Evolutionary conservation across 92 coral and sea anemone species (phyloP).

Genomic region (Zoanthus sociatus): DNA sequence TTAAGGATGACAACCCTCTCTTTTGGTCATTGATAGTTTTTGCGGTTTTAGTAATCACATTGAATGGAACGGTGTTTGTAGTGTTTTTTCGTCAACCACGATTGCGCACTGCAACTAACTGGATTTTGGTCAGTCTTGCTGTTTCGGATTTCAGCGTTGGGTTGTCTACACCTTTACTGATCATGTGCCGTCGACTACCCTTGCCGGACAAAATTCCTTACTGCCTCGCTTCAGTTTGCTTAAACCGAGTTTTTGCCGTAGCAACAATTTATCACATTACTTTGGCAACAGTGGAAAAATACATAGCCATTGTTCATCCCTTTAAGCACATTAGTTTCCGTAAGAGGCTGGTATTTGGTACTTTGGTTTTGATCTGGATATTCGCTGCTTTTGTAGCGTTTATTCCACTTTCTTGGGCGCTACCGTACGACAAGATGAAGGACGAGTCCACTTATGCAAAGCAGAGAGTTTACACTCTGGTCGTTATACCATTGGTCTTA

Average conservation of each 20-base stretch:
- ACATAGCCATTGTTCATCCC: constrained; percentile 78
- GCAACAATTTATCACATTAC: constrained; percentile 78
- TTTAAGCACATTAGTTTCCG: constrained; percentile 69
- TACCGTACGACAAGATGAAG: background rate
- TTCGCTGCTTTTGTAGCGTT: constrained; percentile 63
- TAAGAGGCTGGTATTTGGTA: constrained; percentile 52
- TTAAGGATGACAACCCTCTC: background rate
- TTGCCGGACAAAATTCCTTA: background rate
- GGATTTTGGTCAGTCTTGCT: constrained; percentile 47
- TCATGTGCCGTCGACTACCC: background rate
- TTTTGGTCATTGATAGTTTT: background rate
- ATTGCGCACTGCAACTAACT: constrained; percentile 34
- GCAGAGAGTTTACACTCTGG: constrained; percentile 62
- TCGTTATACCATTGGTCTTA: constrained; percentile 55
- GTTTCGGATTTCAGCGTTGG: constrained; percentile 32
- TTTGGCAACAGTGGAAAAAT: constrained; percentile 76
- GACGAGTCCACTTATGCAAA: constrained; percentile 19
- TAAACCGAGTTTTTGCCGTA: constrained; percentile 49
- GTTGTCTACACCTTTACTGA: constrained; percentile 9
- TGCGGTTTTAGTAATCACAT: background rate
- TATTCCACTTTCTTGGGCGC: constrained; percentile 65
- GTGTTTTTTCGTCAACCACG: constrained; percentile 38
- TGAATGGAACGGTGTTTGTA: constrained; percentile 33
- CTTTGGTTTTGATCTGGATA: constrained; percentile 67
- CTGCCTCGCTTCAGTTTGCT: constrained; percentile 30